Base-by-base conservation (phyloP, 1,140 invertebrate species). In the Rhopalosiphum padi region DNA sequence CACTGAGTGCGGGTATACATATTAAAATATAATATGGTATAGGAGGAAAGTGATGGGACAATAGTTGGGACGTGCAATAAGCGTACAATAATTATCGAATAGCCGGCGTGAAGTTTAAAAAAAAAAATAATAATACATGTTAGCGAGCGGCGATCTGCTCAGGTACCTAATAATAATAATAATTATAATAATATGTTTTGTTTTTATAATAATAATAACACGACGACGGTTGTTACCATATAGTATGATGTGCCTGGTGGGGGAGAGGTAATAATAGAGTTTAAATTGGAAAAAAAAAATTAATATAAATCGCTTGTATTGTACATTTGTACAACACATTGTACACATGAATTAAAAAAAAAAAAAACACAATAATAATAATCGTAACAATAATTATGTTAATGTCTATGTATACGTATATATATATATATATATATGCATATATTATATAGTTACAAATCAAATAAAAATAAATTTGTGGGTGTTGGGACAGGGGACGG, bases 181-280 rank as follows among this genome's bases (percentile, higher is more conserved):
- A 68, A 68, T n/a, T n/a, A 68, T 68, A 68, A 68, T 68, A 68
- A 68, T 68, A 68, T n/a, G 60, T 68, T 68, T 68, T n/a, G 60
- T 68, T 68, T 68, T 77, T n/a, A n/a, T n/a, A 77, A 60, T 60
- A 60, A 77, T 77, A 77, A 77, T n/a, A 77, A 77, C 60, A n/a
- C 60, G 60, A 77, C 60, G 60, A 77, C 60, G 60, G 60, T 77
- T 77, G 60, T 77, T 77, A 35, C 60, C 60, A 77, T 77, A 77
- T 77, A 77, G 60, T 77, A 77, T 77, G 60, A 77, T 77, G 60
- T 77, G 60, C 60, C 60, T 68, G 15, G 60, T 15, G n/a, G n/a
- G 60, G 60, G 60, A n/a, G 30, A 77, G 30, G 60, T 77, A 77
- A 77, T 77, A 77, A 77, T 77, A 6, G 15, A 77, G 60, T 77